Evolutionary conservation across 1,140 invertebrate genomes (phyloP).

Genomic region (Penaeus japonicus): DNA sequence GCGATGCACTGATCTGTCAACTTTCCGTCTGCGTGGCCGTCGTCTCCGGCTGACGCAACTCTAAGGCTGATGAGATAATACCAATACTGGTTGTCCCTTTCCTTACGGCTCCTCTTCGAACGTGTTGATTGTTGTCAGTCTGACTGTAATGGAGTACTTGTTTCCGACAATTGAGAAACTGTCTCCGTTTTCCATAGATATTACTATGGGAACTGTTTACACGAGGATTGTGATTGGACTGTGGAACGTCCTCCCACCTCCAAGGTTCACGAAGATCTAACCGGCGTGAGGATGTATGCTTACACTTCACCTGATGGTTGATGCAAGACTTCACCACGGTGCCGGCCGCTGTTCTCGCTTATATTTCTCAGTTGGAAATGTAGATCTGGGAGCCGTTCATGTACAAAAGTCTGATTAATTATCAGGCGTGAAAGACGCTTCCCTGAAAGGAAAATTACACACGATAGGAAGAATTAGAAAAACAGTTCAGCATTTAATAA

Average conservation of each 20-base stretch:
- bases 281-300: neutral
- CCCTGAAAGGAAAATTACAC: no score
- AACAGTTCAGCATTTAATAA: neutral
- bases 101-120: constrained; percentile 44
- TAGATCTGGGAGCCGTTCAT: no score
- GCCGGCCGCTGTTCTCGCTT: neutral
- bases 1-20: no score
- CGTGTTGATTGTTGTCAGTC: constrained; percentile 47
- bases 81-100: neutral
- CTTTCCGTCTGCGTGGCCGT: no score
- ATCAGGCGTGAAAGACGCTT: no score
- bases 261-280: constrained; percentile 23
- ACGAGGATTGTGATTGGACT: constrained; percentile 3
- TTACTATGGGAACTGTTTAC: neutral
- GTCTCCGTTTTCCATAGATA: constrained; percentile 49
- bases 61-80: no score
- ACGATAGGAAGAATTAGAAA: neutral
- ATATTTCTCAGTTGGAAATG: no score
- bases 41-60: no score
- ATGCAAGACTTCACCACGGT: constrained; percentile 23
- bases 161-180: neutral
- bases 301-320: constrained; percentile 28
- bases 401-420: no score
- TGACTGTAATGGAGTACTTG: neutral
- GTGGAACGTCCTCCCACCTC: constrained; percentile 21